A percentile compares a stretch with the other conserved stretches of the same genome.
Evolutionary conservation across 2,797 vertebrate species (phyloP).

Genomic region (Betta splendens): DNA sequence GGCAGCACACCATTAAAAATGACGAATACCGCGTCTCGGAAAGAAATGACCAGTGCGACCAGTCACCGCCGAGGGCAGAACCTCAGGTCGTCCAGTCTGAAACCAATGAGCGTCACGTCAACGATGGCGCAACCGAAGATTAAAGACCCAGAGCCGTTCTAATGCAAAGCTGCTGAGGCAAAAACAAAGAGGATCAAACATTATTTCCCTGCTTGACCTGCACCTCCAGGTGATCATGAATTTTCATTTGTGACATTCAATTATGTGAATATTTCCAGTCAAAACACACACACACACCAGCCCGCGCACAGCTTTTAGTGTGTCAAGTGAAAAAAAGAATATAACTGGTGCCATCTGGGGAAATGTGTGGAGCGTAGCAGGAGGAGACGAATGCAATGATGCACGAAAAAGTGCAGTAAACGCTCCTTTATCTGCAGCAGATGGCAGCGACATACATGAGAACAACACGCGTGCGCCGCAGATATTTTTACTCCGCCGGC

Average conservation of each 20-base stretch:
- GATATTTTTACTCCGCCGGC: not conserved
- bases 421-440: not conserved
- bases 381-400: conserved; percentile 14
- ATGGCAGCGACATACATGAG: not conserved
- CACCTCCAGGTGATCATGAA: not conserved
- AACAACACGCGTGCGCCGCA: not conserved
- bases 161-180: not conserved
- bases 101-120: conserved; percentile 5
- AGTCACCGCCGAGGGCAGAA: conserved; percentile 23
- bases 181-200: not conserved
- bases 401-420: not conserved
- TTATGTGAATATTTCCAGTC: not conserved
- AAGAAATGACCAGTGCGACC: conserved; percentile 24
- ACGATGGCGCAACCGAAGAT: not conserved
- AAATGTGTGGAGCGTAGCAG: not conserved
- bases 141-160: not conserved
- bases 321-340: not conserved
- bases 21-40: conserved; percentile 27
- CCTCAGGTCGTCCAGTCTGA: conserved; percentile 6
- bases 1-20: conserved; percentile 35
- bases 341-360: conserved; percentile 4
- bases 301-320: conserved; percentile 2
- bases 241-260: not conserved
- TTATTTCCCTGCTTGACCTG: not conserved
- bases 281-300: conserved; percentile 7